phyloP scores from a whole-genome alignment of 2,888 invertebrate species.

The Sclerodermus sp. region DNA sequence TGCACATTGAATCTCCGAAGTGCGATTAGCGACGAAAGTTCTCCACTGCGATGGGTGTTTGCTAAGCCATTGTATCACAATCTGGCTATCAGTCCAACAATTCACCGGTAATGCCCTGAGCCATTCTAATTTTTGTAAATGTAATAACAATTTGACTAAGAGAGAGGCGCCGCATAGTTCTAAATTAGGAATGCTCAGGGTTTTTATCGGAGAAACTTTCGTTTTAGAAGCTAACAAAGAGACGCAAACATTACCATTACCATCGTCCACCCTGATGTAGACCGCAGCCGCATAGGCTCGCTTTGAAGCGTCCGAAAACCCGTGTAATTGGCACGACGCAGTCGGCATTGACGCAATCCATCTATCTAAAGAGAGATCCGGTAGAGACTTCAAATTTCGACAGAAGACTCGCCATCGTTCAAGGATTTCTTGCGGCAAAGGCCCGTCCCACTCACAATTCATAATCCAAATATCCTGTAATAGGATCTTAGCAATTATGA shows the following conservation, averaged over 20 bases:
- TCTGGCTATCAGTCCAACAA: conserved; percentile 19
- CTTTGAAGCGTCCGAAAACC: neutral
- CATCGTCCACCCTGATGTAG: neutral
- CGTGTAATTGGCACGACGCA: neutral
- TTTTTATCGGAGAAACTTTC: conserved; percentile 15
- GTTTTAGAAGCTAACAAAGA: conserved; percentile 7
- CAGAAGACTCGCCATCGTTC: conserved; percentile 7
- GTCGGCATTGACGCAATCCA: neutral
- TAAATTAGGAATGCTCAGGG: conserved; percentile 9
- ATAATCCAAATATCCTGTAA: conserved; percentile 17
- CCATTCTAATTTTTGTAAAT: neutral
- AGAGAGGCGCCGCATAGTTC: conserved; percentile 11
- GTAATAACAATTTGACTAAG: conserved; percentile 1
- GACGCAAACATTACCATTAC: neutral
- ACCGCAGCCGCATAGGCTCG: neutral
- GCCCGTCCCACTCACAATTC: conserved; percentile 15
- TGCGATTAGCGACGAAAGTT: conserved; percentile 16
- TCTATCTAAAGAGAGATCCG: neutral
- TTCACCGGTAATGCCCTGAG: neutral
- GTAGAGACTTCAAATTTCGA: neutral
- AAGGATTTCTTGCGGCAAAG: conserved; percentile 6
- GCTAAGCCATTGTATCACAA: conserved; percentile 19
- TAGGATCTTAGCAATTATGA: conserved; percentile 14
- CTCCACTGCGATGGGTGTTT: conserved; percentile 16
- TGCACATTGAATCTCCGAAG: conserved; percentile 10